phyloP scores from a whole-genome alignment of 1,140 invertebrate genomes.

The Melanaphis sacchari region DNA sequence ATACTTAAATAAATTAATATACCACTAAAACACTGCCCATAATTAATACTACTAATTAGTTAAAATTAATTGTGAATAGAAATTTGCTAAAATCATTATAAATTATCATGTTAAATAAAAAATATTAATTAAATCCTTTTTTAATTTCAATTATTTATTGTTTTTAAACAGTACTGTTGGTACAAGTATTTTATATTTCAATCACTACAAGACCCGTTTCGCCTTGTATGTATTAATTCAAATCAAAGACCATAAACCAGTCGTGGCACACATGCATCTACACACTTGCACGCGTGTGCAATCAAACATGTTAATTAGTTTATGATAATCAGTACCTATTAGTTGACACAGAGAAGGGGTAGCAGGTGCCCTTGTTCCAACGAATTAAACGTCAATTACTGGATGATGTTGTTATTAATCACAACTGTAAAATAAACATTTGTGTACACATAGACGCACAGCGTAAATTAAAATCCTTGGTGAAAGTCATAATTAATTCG shows the following conservation, averaged over 20 bases:
- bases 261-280: background rate
- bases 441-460: background rate
- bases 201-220: background rate
- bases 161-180: background rate
- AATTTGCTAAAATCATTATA: background rate
- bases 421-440: background rate
- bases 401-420: background rate
- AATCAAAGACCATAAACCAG: slow-evolving; percentile 17
- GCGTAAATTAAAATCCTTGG: background rate
- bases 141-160: background rate
- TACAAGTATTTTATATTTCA: background rate
- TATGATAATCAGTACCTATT: slow-evolving; percentile 46
- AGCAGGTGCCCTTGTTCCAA: background rate
- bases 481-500: background rate
- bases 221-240: background rate
- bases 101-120: background rate
- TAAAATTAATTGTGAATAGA: background rate
- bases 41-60: background rate
- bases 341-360: background rate
- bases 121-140: background rate
- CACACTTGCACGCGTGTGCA: background rate
- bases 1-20: background rate
- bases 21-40: background rate
- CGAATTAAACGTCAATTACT: slow-evolving; percentile 43
- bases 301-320: slow-evolving; percentile 52